Evolutionary conservation across 2,888 invertebrate genomes (phyloP).

Genomic region (Thymelicus sylvestris): DNA sequence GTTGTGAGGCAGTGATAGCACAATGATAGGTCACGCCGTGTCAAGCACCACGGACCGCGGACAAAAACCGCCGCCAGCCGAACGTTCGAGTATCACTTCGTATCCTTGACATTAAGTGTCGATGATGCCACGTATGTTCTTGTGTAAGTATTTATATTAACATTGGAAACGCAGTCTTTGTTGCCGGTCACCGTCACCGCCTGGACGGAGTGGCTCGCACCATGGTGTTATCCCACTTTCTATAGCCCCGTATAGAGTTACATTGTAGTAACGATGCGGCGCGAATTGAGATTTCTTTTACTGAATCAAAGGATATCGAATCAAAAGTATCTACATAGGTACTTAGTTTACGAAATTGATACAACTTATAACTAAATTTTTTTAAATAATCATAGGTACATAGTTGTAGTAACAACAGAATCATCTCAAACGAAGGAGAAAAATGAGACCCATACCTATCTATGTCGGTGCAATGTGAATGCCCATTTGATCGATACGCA

Average conservation of each 20-base stretch:
- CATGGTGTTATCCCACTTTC: conserved; percentile 26
- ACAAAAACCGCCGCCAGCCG: conserved; percentile 38
- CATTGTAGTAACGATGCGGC: too few relatives aligned
- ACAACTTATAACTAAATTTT: too few relatives aligned
- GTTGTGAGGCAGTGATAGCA: conserved; percentile 37
- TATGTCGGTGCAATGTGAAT: too few relatives aligned
- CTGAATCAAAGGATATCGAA: too few relatives aligned
- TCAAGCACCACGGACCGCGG: conserved; percentile 42
- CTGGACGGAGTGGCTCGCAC: conserved; percentile 10
- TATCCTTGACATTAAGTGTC: conserved; percentile 50
- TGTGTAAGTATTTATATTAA: conserved; percentile 44
- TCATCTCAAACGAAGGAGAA: neutral
- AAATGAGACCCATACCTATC: neutral
- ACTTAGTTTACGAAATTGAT: too few relatives aligned
- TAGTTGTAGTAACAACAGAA: neutral
- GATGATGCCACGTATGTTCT: conserved; percentile 40
- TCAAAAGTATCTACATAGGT: too few relatives aligned
- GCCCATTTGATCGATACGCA: conserved; percentile 8
- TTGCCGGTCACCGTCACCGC: conserved; percentile 29
- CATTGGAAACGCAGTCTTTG: conserved; percentile 44
- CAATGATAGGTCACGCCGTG: conserved; percentile 47
- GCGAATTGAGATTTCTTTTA: too few relatives aligned
- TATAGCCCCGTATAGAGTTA: neutral
- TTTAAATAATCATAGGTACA: too few relatives aligned
- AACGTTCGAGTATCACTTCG: conserved; percentile 39